phyloP scores from a whole-genome alignment of 2,888 invertebrate species.

The Chrysomela aeneicollis region DNA sequence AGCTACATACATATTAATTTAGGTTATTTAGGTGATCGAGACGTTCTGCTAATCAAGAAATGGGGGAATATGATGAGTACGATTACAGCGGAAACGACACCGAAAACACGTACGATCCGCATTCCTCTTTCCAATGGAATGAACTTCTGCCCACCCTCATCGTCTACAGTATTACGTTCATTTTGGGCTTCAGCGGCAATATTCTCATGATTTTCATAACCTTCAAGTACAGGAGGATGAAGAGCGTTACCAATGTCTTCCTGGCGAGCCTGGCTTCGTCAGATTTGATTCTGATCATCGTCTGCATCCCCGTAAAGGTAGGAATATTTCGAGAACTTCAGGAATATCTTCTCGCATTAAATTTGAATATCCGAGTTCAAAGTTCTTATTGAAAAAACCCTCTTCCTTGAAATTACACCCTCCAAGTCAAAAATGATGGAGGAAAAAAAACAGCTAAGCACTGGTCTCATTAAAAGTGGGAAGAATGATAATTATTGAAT shows the following conservation, averaged over 20 bases:
- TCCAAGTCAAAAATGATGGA: no score
- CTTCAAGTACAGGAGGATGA: conserved; percentile 65
- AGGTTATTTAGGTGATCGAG: conserved; percentile 26
- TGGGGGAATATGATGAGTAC: conserved; percentile 25
- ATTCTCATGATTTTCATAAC: conserved; percentile 67
- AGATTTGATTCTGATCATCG: conserved; percentile 72
- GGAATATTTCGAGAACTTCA: conserved; percentile 43
- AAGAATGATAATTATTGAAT: no score
- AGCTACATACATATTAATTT: conserved; percentile 22
- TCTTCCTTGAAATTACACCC: no score
- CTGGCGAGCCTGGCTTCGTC: conserved; percentile 73
- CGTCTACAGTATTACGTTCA: conserved; percentile 68
- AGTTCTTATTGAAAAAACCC: no score
- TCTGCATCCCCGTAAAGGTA: conserved; percentile 79
- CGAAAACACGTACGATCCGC: conserved; percentile 63
- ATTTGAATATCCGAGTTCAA: no score
- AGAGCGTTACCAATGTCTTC: conserved; percentile 72
- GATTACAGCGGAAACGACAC: conserved; percentile 43
- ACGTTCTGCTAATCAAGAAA: conserved; percentile 27
- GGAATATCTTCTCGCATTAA: no score
- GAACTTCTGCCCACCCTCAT: conserved; percentile 67
- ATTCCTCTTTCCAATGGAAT: conserved; percentile 63
- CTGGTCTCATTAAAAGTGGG: no score
- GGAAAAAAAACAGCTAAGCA: no score
- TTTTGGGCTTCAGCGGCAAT: conserved; percentile 69